Percentiles rank a stretch among this genome's conserved stretches.
These are phyloP conservation scores for Pocillopora verrucosa DNA, from an alignment of 64 coral and sea anemone genomes.

Conservation along the genomic window DNA sequence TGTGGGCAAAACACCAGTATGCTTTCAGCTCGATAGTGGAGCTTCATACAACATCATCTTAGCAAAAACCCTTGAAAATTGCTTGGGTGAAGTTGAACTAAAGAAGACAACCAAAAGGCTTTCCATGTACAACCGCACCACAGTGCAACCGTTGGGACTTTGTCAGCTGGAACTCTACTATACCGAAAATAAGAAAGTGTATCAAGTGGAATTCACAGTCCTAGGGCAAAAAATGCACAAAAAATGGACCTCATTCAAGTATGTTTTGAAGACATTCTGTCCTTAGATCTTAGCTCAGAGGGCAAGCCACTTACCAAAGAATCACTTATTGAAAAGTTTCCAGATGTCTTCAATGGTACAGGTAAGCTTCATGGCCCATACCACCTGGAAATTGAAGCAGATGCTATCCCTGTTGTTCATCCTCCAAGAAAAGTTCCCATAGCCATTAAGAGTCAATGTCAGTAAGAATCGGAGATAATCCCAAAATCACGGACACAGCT, in stretches of 20 bases:
- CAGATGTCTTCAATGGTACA: background rate
- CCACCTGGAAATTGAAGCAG: background rate
- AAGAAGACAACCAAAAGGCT: background rate
- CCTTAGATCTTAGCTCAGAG: background rate
- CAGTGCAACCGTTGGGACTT: no score
- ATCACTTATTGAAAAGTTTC: background rate
- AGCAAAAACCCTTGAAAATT: slow-evolving; percentile 1
- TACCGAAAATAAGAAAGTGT: background rate
- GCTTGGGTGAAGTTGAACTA: background rate
- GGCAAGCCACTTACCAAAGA: background rate
- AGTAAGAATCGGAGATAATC: background rate
- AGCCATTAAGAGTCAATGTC: background rate
- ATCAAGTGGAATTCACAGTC: slow-evolving; percentile 12
- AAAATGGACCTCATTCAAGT: slow-evolving; percentile 13
- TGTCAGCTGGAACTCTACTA: slow-evolving; percentile 10
- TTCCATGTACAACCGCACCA: slow-evolving; percentile 13
- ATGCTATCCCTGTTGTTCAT: background rate
- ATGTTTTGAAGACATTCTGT: slow-evolving; percentile 9
- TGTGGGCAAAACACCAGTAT: background rate
- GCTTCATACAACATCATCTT: background rate
- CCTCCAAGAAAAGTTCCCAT: background rate
- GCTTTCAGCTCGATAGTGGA: slow-evolving; percentile 18
- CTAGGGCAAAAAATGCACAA: background rate
- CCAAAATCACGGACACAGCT: no score
- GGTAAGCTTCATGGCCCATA: background rate